Base-by-base conservation (phyloP, 2,888 invertebrate genomes). In the Euplagia quadripunctaria region DNA sequence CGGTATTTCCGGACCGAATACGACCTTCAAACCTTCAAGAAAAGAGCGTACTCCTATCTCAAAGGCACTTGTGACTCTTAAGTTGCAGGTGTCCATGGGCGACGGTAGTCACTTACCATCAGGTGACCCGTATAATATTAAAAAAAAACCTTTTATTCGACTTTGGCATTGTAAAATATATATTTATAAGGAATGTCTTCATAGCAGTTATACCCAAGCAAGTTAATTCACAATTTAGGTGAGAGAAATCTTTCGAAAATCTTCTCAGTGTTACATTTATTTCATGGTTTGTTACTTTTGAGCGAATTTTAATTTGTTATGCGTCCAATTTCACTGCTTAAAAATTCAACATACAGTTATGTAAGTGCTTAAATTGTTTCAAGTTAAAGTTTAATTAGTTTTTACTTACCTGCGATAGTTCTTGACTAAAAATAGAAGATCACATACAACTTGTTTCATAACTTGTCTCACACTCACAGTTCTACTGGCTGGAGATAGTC, bases 311-410 rank as follows among this genome's bases (percentile, higher is more conserved):
- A 64, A 55, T 63, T 64, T 41, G 14, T 63, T 20, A 31, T 63
- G 31, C 46, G 64, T 51, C 46, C n/a, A 64, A 55, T 71, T 66
- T 71, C 71, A 68, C 71, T 51, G n/a, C 11, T 68, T 68, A 42
- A n/a, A 6, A 41, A 68, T 68, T 55, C 68, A 42, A 52, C n/a
- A 11, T 14, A 11, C 12, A 11, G 20, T 68, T 68, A 55, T 43
- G 8, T 55, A 68, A 68, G 17, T 2, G 1, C 11, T 51, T 55
- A 12, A n/a, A n/a, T 68, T 14, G 42, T 68, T 55, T 17, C n/a
- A 41, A 41, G 14, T 20, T 49, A n/a, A 43, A 7, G 31, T 61
- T 61, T 61, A 61, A 61, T 31, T 61, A 14, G 61, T 58, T 58
- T 11, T 20, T 20, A 31, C 20, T 58, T 58, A 58, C 12, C 61